Conservation (phyloP, 2,113 vertebrate genomes). For the Colistium nudipinnis region DNA sequence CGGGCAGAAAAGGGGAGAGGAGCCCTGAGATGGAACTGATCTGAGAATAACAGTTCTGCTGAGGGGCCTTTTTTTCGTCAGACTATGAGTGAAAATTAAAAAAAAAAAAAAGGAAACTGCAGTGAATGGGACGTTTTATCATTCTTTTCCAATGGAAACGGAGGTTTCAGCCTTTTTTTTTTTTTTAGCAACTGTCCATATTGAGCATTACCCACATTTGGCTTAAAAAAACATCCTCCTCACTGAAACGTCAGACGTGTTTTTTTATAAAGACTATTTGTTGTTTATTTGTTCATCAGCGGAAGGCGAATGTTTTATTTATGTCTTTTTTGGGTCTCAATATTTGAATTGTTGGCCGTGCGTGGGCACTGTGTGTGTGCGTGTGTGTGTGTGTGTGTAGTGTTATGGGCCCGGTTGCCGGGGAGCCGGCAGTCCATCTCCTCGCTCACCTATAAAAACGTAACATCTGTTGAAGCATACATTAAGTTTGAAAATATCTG, state of each 20-base stretch:
- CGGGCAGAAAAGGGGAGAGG: constrained; percentile 2
- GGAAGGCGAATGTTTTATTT: constrained; percentile 91
- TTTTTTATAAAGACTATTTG: too few relatives aligned
- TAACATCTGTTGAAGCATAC: constrained; percentile 99
- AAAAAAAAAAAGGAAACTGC: too few relatives aligned
- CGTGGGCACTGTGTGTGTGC: too few relatives aligned
- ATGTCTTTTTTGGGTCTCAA: constrained; percentile 89
- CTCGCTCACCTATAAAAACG: constrained; percentile 94
- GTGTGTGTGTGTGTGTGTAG: too few relatives aligned
- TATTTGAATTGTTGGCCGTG: constrained; percentile 93
- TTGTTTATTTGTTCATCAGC: constrained; percentile 91
- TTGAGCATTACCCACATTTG: constrained; percentile 36
- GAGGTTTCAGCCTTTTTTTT: constrained; percentile 57
- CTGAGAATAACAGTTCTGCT: constrained; percentile 45
- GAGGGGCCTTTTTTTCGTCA: constrained; percentile 48
- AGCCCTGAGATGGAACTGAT: constrained; percentile 51
- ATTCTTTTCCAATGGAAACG: constrained; percentile 12
- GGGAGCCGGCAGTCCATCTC: constrained; percentile 87
- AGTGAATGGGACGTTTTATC: constrained; percentile 26
- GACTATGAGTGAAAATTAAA: neutral
- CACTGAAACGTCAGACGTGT: constrained; percentile 89
- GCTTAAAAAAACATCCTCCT: constrained; percentile 76
- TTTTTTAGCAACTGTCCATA: constrained; percentile 11
- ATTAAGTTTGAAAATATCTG: constrained; percentile 99
- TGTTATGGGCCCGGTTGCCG: constrained; percentile 85